These are phyloP conservation scores for Fistularia commersonii DNA, from an alignment of 2,797 vertebrate species.

Conservation along the genomic window DNA sequence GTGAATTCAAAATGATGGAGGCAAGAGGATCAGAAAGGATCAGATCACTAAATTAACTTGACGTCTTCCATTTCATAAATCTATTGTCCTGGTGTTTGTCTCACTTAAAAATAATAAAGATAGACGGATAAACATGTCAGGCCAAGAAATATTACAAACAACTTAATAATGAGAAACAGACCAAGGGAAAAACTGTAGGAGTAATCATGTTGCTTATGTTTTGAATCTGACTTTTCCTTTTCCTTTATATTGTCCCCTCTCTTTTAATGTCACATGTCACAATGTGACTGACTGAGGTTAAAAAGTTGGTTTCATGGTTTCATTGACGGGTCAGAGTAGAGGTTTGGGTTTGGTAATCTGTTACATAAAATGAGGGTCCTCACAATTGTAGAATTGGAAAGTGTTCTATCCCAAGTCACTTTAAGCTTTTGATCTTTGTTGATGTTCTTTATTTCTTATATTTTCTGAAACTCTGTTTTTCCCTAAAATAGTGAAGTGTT, in stretches of 20 bases:
- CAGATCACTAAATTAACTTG: background rate
- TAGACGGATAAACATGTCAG: background rate
- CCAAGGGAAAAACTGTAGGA: slow-evolving; percentile 1
- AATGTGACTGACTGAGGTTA: too few relatives aligned
- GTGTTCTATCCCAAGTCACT: too few relatives aligned
- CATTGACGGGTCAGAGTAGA: too few relatives aligned
- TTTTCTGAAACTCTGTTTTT: too few relatives aligned
- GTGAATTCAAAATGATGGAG: slow-evolving; percentile 1
- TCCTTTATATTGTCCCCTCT: background rate
- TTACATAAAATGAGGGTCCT: background rate
- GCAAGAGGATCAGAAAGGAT: background rate
- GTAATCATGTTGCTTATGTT: background rate
- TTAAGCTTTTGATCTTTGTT: too few relatives aligned
- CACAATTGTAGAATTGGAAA: background rate
- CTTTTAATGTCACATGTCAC: background rate
- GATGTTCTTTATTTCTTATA: too few relatives aligned
- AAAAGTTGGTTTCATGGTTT: too few relatives aligned
- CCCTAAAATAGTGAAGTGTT: too few relatives aligned
- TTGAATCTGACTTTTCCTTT: background rate
- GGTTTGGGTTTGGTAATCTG: background rate
- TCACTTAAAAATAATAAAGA: background rate
- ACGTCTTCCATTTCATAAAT: slow-evolving; percentile 3
- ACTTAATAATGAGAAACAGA: background rate
- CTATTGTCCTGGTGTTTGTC: background rate
- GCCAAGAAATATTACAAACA: background rate